Base-by-base conservation (phyloP, 2,888 invertebrate genomes). In the Sesamia inferens region DNA sequence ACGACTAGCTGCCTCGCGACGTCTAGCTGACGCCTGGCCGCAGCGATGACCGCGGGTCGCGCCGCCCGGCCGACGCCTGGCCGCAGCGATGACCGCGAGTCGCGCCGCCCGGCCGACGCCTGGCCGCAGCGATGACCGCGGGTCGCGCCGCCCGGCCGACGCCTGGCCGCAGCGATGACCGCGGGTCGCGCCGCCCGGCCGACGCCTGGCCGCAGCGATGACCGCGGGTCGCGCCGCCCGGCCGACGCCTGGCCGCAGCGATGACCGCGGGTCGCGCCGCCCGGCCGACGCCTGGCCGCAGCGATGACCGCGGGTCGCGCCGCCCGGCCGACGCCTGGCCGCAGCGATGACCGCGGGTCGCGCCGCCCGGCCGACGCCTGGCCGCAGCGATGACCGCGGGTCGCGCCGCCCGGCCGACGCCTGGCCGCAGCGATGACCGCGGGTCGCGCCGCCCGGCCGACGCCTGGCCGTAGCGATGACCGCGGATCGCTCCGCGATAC, bases 1-100 rank as follows among this genome's bases (percentile, higher is more conserved):
- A 88, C 92, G 93, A 22, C 94, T 68, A 48, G 57, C 81, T 68
- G 16, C 70, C 16, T 6, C 68, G 51, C 54, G 55, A 47, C 1
- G 47, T 7, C 61, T 61, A 24, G 61, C 42, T 24, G 73, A 47
- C 39, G 71, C 42, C 94, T 68, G 64, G 58, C 81, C 73, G 10
- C 66, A 13, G 64, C 48, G 64, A 24, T 48, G 64, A 44, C n/a
- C 55, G 54, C 19, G 5, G 6, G 6, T 42, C 42, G 42, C 42
- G 42, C 42, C 5, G 42, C 42, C 42, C 8, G 42, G 42, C 42
- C 42, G 3, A 44, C 42, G 42, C 2, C 10, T 10, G 42, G 42
- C 10, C 42, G 42, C 42, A 42, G 42, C 42, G 42, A 42, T 42
- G 42, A 42, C 42, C 31, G 31, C 31, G 31, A 3, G 8, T 42